phyloP scores from a whole-genome alignment of 2,797 vertebrate species.

The Syngnathus acus region DNA sequence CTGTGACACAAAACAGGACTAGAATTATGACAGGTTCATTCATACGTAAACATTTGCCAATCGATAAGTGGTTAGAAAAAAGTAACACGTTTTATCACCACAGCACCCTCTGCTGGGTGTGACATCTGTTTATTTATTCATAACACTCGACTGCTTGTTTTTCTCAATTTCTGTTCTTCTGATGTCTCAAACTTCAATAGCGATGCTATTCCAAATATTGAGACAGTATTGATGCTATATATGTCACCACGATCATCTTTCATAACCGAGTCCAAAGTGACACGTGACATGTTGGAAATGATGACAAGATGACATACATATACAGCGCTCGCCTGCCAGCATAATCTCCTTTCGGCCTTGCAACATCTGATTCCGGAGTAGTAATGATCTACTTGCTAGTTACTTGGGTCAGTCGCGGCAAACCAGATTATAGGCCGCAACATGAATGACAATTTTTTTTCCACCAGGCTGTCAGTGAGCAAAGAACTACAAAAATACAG shows the following conservation, averaged over 20 bases:
- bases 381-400: constrained; percentile 5
- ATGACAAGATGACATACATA: constrained; percentile 3
- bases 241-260: not conserved
- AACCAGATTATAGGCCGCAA: not conserved
- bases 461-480: constrained; percentile 1
- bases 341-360: constrained; percentile 15
- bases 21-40: too few relatives aligned
- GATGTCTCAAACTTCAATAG: not conserved
- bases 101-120: not conserved
- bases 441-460: constrained; percentile 12
- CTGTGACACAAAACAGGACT: too few relatives aligned
- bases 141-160: not conserved
- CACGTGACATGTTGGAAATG: constrained; percentile 8
- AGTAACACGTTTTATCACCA: not conserved
- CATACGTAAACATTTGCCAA: too few relatives aligned
- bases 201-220: not conserved
- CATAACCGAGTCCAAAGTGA: not conserved
- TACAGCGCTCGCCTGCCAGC: not conserved
- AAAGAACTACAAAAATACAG: not conserved
- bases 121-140: not conserved
- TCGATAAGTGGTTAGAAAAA: not conserved
- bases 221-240: not conserved
- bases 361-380: constrained; percentile 18
- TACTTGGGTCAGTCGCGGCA: constrained; percentile 11
- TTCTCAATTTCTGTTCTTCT: not conserved